Evolutionary conservation across 2,113 vertebrate species (phyloP).

Genomic region (Dasypus novemcinctus): DNA sequence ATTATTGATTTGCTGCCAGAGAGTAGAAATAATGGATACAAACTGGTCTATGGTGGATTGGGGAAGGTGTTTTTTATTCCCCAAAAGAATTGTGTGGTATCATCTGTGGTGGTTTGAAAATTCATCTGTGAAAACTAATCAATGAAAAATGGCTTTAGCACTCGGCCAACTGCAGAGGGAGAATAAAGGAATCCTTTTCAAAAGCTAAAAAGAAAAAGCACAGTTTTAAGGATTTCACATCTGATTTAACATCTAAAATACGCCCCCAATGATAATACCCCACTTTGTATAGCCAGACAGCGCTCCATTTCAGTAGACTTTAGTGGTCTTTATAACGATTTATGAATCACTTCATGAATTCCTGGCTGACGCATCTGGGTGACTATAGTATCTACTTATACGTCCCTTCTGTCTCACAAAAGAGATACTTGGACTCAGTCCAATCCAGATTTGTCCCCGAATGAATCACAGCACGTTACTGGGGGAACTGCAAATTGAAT

Average conservation of each 20-base stretch:
- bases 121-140: constrained; percentile 77
- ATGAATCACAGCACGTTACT: constrained; percentile 81
- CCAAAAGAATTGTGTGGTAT: constrained; percentile 60
- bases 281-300: constrained; percentile 79
- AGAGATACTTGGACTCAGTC: constrained; percentile 77
- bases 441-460: constrained; percentile 79
- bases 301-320: constrained; percentile 80
- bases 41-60: constrained; percentile 55
- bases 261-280: constrained; percentile 71
- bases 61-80: constrained; percentile 45
- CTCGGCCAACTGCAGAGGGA: constrained; percentile 15
- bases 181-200: constrained; percentile 70
- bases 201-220: constrained; percentile 76
- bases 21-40: constrained; percentile 69
- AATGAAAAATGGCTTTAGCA: constrained; percentile 78
- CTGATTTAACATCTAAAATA: constrained; percentile 86
- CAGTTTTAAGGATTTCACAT: constrained; percentile 85
- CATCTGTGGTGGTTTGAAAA: constrained; percentile 69
- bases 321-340: constrained; percentile 86
- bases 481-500: constrained; percentile 81
- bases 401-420: constrained; percentile 84
- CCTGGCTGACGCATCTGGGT: constrained; percentile 83
- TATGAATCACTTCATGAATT: constrained; percentile 90
- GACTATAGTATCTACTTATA: constrained; percentile 86
- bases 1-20: constrained; percentile 71